A percentile compares a stretch with the other conserved stretches of the same genome.
Evolutionary conservation across 2,113 vertebrate species (phyloP).

Genomic region (Ammodytes dubius): DNA sequence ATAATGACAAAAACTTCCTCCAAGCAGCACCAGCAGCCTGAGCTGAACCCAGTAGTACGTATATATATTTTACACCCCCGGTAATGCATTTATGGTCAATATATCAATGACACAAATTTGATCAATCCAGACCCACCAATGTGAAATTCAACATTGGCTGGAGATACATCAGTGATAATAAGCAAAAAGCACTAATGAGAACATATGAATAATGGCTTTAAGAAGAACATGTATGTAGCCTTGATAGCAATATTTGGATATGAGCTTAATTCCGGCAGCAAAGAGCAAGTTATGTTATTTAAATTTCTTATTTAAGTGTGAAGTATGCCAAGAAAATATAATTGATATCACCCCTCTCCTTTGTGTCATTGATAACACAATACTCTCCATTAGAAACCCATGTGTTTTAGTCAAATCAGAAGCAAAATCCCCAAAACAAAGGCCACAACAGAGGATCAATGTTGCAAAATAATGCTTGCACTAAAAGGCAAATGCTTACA

Average conservation of each 20-base stretch:
- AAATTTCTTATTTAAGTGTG: neutral
- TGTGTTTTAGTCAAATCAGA: constrained; percentile 1
- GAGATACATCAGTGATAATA: neutral
- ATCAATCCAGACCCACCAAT: neutral
- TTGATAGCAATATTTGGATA: neutral
- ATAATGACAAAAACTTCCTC: neutral
- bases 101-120: neutral
- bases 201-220: neutral
- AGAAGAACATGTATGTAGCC: neutral
- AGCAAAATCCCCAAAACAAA: constrained; percentile 9
- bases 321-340: neutral
- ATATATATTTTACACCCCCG: too few species aligned
- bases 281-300: neutral
- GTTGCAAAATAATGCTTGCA: neutral
- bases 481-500: neutral
- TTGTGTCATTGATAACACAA: neutral
- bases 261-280: neutral
- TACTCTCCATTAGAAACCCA: neutral
- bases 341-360: neutral
- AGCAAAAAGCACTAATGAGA: neutral
- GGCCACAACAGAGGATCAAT: neutral
- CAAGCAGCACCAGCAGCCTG: neutral
- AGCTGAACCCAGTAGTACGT: too few species aligned
- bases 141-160: neutral
- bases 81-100: neutral